Evolutionary conservation across 2,888 invertebrate genomes (phyloP).

Genomic region (Monochamus alternatus): DNA sequence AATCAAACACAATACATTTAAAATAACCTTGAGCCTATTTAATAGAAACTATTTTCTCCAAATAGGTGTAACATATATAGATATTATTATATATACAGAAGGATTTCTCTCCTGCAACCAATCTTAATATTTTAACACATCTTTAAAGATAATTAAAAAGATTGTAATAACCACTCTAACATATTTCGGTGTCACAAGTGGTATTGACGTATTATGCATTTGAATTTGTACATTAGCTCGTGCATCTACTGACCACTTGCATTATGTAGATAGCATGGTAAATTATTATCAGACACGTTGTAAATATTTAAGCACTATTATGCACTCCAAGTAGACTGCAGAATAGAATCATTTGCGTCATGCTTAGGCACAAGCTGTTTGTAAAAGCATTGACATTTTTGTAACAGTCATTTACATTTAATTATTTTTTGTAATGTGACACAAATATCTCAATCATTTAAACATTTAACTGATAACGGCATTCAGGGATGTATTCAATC

Average conservation of each 20-base stretch:
- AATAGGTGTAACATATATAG: neutral
- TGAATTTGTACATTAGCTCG: slow-evolving; percentile 11
- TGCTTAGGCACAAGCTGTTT: neutral
- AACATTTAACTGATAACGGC: too few relatives aligned
- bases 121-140: too few relatives aligned
- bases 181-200: neutral
- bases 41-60: neutral
- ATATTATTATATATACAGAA: neutral
- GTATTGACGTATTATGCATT: slow-evolving; percentile 2
- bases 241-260: slow-evolving; percentile 33
- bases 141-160: too few relatives aligned
- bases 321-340: neutral
- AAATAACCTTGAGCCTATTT: neutral
- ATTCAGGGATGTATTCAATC: too few relatives aligned
- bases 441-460: too few relatives aligned
- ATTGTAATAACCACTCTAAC: too few relatives aligned
- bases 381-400: too few relatives aligned
- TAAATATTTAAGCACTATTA: slow-evolving; percentile 15
- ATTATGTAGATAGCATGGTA: slow-evolving; percentile 40
- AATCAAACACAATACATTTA: slow-evolving; percentile 1
- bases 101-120: too few relatives aligned
- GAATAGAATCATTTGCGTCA: neutral
- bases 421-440: too few relatives aligned
- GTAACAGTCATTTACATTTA: too few relatives aligned
- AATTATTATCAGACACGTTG: slow-evolving; percentile 16